Conservation (phyloP, 2,797 vertebrate species). For the Luscinia megarhynchos region DNA sequence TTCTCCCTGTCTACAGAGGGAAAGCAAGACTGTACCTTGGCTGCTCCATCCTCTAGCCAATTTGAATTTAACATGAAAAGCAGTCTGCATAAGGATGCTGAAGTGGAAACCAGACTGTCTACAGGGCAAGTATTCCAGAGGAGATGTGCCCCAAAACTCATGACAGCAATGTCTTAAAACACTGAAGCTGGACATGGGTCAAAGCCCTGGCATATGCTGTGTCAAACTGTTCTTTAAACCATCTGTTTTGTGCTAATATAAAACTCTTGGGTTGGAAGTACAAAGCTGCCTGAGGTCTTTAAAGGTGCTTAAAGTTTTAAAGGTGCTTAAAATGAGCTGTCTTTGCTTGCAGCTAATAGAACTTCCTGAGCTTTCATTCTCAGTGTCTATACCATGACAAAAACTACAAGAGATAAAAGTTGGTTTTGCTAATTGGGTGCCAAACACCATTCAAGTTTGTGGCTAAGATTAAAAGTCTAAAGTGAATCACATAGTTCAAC, state of each 20-base stretch:
- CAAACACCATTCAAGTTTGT: neutral
- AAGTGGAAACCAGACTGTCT: neutral
- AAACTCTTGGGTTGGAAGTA: neutral
- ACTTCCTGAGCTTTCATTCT: neutral
- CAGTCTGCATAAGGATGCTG: neutral
- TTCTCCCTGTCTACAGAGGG: neutral
- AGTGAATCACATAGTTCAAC: slow-evolving; percentile 34
- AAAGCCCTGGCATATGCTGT: neutral
- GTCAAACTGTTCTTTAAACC: neutral
- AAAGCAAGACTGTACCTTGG: neutral
- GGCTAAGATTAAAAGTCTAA: neutral
- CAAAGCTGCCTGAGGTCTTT: neutral
- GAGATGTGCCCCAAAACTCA: neutral
- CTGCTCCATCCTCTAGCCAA: neutral
- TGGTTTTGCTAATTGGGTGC: neutral
- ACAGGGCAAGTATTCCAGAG: neutral
- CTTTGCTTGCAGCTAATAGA: neutral
- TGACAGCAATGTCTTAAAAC: neutral
- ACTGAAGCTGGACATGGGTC: neutral
- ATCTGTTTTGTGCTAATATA: neutral
- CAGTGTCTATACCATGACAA: neutral
- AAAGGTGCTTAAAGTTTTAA: neutral
- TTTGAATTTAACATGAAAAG: neutral
- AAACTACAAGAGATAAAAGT: neutral
- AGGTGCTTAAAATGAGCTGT: neutral